A percentile compares a stretch with the other conserved stretches of the same genome.
phyloP scores from a whole-genome alignment of 2,888 invertebrate genomes.

The Mycalesis mineus region DNA sequence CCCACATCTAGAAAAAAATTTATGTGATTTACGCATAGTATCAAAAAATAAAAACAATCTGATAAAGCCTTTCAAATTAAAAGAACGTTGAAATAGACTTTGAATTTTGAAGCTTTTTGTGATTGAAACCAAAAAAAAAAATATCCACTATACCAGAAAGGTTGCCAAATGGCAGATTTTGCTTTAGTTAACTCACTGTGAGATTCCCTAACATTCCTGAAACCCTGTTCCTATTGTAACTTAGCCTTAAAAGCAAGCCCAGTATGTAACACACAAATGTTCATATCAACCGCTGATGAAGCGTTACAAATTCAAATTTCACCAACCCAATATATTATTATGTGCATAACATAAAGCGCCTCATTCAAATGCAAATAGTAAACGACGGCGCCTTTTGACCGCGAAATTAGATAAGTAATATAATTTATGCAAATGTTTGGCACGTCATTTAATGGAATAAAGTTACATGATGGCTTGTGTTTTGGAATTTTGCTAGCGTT shows the following conservation, averaged over 20 bases:
- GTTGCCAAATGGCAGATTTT: too few relatives aligned
- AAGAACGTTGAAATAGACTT: too few relatives aligned
- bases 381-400: conserved; percentile 8
- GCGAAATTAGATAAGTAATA: conserved; percentile 14
- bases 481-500: not conserved
- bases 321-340: not conserved
- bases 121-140: too few relatives aligned
- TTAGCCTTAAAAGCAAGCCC: not conserved
- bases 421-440: conserved; percentile 15
- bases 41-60: too few relatives aligned
- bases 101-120: too few relatives aligned
- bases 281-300: not conserved
- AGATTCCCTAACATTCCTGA: too few relatives aligned
- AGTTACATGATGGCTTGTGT: not conserved
- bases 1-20: too few relatives aligned
- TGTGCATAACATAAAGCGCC: not conserved
- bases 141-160: too few relatives aligned
- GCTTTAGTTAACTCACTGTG: too few relatives aligned
- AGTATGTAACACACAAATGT: not conserved
- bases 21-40: too few relatives aligned
- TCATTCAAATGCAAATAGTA: conserved; percentile 6
- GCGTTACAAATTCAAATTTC: conserved; percentile 1
- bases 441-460: conserved; percentile 4
- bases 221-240: too few relatives aligned
- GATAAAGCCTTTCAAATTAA: too few relatives aligned